A percentile compares a stretch with the other conserved stretches of the same genome.
These are phyloP conservation scores for Lycaena phlaeas DNA, from an alignment of 2,888 invertebrate species.

Conservation along the genomic window DNA sequence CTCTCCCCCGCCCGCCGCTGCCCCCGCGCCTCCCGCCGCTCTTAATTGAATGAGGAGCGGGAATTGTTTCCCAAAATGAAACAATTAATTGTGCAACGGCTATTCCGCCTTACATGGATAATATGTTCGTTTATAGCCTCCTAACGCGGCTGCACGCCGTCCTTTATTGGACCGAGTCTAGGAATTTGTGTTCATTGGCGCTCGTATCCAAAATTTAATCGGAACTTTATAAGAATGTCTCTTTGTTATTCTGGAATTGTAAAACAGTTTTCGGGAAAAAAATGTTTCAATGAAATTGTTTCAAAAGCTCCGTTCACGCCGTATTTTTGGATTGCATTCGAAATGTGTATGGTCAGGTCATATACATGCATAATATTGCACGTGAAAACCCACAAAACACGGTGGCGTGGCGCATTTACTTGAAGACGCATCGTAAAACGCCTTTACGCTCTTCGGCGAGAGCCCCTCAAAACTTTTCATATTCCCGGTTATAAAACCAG, in stretches of 20 bases:
- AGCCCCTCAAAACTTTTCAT: slow-evolving; percentile 71
- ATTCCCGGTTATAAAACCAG: slow-evolving; percentile 65
- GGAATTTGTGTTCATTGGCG: slow-evolving; percentile 70
- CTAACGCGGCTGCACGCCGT: slow-evolving; percentile 71
- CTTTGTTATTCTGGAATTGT: slow-evolving; percentile 33
- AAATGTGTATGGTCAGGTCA: slow-evolving; percentile 63
- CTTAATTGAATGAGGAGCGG: slow-evolving; percentile 74
- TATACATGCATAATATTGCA: slow-evolving; percentile 58
- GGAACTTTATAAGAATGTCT: slow-evolving; percentile 65
- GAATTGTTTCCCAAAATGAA: slow-evolving; percentile 74
- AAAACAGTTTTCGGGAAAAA: slow-evolving; percentile 13
- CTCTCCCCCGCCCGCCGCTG: slow-evolving; percentile 19
- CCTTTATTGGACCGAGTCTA: slow-evolving; percentile 71
- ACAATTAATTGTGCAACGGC: slow-evolving; percentile 75
- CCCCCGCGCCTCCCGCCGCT: slow-evolving; percentile 61
- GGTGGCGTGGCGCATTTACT: slow-evolving; percentile 62
- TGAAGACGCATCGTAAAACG: slow-evolving; percentile 70
- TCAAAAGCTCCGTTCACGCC: too few species aligned
- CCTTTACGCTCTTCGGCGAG: slow-evolving; percentile 63
- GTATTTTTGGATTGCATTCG: too few species aligned
- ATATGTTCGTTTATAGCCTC: slow-evolving; percentile 73
- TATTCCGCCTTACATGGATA: slow-evolving; percentile 74
- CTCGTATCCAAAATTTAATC: slow-evolving; percentile 71
- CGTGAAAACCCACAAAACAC: slow-evolving; percentile 51
- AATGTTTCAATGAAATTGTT: slow-evolving; percentile 17